Evolutionary conservation across 2,113 vertebrate genomes (phyloP), one percentile per base, ranked within the genome.

Genomic region (Gnathonemus longibarbis): DNA sequence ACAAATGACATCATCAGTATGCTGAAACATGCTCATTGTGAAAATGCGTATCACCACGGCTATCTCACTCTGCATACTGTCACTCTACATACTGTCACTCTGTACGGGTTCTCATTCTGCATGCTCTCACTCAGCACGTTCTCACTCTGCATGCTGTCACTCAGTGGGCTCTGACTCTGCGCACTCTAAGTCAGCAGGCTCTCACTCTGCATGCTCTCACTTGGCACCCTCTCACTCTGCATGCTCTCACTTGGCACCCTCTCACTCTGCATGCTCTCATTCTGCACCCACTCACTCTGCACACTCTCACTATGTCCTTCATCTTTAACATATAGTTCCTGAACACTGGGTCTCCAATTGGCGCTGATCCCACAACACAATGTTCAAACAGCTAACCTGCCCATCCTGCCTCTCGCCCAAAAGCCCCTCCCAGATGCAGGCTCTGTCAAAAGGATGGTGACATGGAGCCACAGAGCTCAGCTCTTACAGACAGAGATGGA

Each of bases 21-120:
- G 19, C 48, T 83, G 5, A 53, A 35, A 50, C 13, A 8, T 24
- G 13, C 27, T 74, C 31, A n/a, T 89, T 27, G 39, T 50, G 88
- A 52, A 83, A 89, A 89, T 83, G 74, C 39, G 17, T 56, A 24
- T 89, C 70, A 53, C 49, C 88, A 80, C 56, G 88, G 46, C 58
- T 10, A 4, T 70, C 27, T 70, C 62, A 70, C 56, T 62, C 56
- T 58, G 56, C 56, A 56, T 56, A 24, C 56, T 24, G 17, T 8
- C 53, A 56, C 19, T 56, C 19, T 56, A 21, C 53, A 58, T 8
- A 2, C 56, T 24, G 1, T 58, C 56, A 62, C 56, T 9, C 56
- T 9, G 56, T 6, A 62, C 24, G 5, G 3, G 24, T n/a, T 62
- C 56, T 62, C 21, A 24, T 0, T 62, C 24, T n/a, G 24, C 21